phyloP scores from a whole-genome alignment of 2,888 invertebrate genomes.

The Kuschelorhynchus macadamiae region DNA sequence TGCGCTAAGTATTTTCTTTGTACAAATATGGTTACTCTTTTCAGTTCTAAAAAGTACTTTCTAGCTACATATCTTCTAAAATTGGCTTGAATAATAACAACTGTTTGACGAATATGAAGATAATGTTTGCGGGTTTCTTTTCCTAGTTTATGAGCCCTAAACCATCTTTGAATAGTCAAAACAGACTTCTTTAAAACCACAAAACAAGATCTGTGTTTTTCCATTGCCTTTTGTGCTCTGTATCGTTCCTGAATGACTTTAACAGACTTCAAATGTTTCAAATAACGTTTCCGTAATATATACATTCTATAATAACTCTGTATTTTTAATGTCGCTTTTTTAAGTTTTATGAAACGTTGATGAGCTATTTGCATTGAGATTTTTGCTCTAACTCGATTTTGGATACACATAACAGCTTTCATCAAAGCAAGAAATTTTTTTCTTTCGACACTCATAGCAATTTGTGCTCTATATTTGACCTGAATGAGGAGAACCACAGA shows the following conservation, averaged over 20 bases:
- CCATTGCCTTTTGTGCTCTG: constrained; percentile 52
- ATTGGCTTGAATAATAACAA: constrained; percentile 33
- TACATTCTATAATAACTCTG: constrained; percentile 55
- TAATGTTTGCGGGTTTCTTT: constrained; percentile 62
- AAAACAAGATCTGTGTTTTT: constrained; percentile 18
- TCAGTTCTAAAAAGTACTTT: constrained; percentile 49
- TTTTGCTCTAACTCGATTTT: constrained; percentile 64
- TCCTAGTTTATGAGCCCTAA: constrained; percentile 67
- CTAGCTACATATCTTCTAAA: constrained; percentile 30
- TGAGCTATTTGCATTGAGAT: constrained; percentile 46
- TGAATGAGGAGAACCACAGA: constrained; percentile 63
- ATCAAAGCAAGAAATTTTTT: background rate
- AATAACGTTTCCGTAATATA: constrained; percentile 46
- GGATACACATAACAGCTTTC: constrained; percentile 29
- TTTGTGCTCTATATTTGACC: constrained; percentile 60
- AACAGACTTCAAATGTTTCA: constrained; percentile 42
- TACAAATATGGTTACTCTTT: constrained; percentile 52
- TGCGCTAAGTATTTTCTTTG: constrained; percentile 63
- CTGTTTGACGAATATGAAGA: background rate
- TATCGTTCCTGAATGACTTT: constrained; percentile 63
- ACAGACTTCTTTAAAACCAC: constrained; percentile 31
- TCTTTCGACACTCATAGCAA: constrained; percentile 21
- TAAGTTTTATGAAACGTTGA: constrained; percentile 45
- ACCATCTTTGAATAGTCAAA: constrained; percentile 70
- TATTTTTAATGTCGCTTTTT: constrained; percentile 6